Evolutionary conservation across 2,888 invertebrate genomes (phyloP).

Genomic region (Ophion costatus): DNA sequence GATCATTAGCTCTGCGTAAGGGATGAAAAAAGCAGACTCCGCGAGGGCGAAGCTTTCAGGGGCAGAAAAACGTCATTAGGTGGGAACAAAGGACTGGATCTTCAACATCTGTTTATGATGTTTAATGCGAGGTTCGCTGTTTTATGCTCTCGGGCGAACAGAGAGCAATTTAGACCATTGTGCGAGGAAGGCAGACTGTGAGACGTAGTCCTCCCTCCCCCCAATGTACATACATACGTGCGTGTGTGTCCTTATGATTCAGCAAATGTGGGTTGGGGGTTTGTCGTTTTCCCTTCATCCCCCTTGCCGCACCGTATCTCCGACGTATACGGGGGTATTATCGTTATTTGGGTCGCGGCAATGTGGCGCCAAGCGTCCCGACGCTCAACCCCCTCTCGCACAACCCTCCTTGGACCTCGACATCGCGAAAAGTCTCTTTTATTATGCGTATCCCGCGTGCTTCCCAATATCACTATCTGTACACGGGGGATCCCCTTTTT

Average conservation of each 20-base stretch:
- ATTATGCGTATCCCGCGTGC: conserved; percentile 61
- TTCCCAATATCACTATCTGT: conserved; percentile 33
- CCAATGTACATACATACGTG: too few species aligned
- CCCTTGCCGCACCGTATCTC: conserved; percentile 27
- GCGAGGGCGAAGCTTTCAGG: background rate
- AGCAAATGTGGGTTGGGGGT: conserved; percentile 63
- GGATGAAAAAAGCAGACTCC: background rate
- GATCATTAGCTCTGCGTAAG: background rate
- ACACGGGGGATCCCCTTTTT: conserved; percentile 19
- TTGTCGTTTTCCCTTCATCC: conserved; percentile 44
- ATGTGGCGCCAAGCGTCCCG: conserved; percentile 79
- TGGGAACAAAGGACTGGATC: conserved; percentile 14
- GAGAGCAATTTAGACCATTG: conserved; percentile 59
- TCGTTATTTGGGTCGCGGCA: conserved; percentile 80
- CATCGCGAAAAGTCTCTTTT: conserved; percentile 48
- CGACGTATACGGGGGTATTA: conserved; percentile 70
- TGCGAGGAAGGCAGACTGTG: conserved; percentile 26
- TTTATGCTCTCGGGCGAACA: conserved; percentile 11
- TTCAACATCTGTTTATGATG: background rate
- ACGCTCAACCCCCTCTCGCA: conserved; percentile 63
- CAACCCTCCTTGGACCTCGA: conserved; percentile 24
- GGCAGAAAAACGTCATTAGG: conserved; percentile 15
- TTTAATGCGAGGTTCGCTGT: conserved; percentile 14
- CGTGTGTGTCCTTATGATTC: conserved; percentile 11
- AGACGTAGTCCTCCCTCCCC: background rate